phyloP scores from a whole-genome alignment of 2,888 invertebrate species.

The Maniola hyperantus region DNA sequence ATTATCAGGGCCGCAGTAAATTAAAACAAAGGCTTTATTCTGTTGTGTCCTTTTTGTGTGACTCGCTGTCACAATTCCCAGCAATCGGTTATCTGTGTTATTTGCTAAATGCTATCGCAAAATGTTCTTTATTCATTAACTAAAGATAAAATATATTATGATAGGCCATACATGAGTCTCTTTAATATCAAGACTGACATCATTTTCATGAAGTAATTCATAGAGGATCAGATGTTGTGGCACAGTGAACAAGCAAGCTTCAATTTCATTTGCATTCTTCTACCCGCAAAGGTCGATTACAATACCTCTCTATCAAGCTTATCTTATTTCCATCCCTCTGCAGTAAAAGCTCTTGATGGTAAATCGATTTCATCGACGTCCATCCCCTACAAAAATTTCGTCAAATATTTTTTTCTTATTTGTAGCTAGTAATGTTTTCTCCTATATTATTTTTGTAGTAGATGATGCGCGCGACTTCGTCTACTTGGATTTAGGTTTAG shows the following conservation, averaged over 20 bases:
- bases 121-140: slow-evolving; percentile 8
- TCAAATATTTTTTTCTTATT: background rate
- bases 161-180: no score
- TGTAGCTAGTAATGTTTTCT: background rate
- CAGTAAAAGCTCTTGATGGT: slow-evolving; percentile 52
- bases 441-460: background rate
- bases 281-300: slow-evolving; percentile 52
- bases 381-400: slow-evolving; percentile 2
- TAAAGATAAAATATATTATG: background rate
- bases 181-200: no score
- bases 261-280: slow-evolving; percentile 59
- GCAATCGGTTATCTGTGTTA: background rate
- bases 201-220: no score
- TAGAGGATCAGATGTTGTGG: no score
- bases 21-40: slow-evolving; percentile 20
- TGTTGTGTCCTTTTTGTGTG: background rate
- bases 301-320: slow-evolving; percentile 55
- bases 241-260: slow-evolving; percentile 20
- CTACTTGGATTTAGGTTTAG: no score
- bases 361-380: slow-evolving; percentile 45
- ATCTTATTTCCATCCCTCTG: slow-evolving; percentile 59
- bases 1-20: slow-evolving; percentile 17
- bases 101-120: background rate
- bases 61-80: slow-evolving; percentile 8
- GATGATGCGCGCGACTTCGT: no score